A percentile compares a stretch with the other conserved stretches of the same genome.
These are phyloP conservation scores for Goniozus legneri DNA, from an alignment of 1,140 invertebrate species.

Conservation along the genomic window DNA sequence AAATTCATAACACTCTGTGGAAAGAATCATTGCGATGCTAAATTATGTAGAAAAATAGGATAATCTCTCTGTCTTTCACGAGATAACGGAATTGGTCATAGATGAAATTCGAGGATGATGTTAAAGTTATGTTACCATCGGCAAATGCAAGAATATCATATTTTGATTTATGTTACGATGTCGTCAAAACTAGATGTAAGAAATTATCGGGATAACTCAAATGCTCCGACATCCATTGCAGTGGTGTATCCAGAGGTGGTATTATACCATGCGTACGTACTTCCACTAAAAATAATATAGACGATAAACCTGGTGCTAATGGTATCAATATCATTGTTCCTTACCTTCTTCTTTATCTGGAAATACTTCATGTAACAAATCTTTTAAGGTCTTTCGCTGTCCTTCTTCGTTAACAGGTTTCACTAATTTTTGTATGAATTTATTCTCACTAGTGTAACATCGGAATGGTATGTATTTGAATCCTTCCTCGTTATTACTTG, in stretches of 20 bases:
- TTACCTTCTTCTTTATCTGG: slow-evolving; percentile 59
- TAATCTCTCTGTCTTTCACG: no score
- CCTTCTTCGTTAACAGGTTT: slow-evolving; percentile 72
- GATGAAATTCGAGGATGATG: no score
- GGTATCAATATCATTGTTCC: slow-evolving; percentile 3
- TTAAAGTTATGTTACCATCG: no score
- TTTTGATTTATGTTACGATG: slow-evolving; percentile 34
- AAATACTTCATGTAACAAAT: slow-evolving; percentile 71
- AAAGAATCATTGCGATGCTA: no score
- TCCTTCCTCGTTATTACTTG: slow-evolving; percentile 64
- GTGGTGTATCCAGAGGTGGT: slow-evolving; percentile 82
- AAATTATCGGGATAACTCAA: slow-evolving; percentile 99
- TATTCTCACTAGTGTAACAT: slow-evolving; percentile 77
- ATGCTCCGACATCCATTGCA: slow-evolving; percentile 97
- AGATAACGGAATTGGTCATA: no score
- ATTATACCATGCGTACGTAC: slow-evolving; percentile 87
- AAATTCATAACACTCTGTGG: no score
- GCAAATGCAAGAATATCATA: slow-evolving; percentile 13
- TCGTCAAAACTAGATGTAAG: slow-evolving; percentile 73
- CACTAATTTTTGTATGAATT: slow-evolving; percentile 72
- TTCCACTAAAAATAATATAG: slow-evolving; percentile 64
- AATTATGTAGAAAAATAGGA: no score
- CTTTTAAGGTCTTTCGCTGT: slow-evolving; percentile 67
- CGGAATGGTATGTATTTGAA: slow-evolving; percentile 93
- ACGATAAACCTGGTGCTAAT: slow-evolving; percentile 14